Conservation (phyloP, 2,888 invertebrate species). For the Glomeris marginata region DNA sequence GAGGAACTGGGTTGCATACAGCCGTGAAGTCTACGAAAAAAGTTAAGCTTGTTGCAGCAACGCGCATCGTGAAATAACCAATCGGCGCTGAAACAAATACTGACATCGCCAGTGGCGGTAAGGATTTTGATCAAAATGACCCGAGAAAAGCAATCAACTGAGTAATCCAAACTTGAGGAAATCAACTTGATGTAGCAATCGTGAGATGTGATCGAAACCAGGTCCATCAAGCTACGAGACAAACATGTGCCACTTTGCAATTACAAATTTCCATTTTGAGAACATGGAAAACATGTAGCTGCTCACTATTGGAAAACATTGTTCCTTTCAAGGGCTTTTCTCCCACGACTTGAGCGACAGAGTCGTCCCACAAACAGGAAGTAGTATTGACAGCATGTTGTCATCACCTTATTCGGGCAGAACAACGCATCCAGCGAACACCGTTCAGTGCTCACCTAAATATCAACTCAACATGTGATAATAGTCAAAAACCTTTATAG, state of each 20-base stretch:
- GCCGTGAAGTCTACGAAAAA: conserved; percentile 34
- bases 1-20: conserved; percentile 85
- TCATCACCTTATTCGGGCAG: conserved; percentile 72
- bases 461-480: neutral
- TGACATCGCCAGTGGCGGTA: conserved; percentile 35
- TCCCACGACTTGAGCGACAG: conserved; percentile 29
- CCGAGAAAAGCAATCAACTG: conserved; percentile 42
- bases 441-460: conserved; percentile 12
- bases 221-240: conserved; percentile 49
- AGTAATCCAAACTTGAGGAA: conserved; percentile 79
- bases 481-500: neutral
- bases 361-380: conserved; percentile 84
- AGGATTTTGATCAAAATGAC: conserved; percentile 39
- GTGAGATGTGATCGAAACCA: conserved; percentile 67
- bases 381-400: conserved; percentile 84
- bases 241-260: neutral
- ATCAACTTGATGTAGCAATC: conserved; percentile 88
- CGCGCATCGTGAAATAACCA: conserved; percentile 7
- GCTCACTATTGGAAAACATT: conserved; percentile 58
- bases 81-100: conserved; percentile 7
- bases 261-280: neutral
- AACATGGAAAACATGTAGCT: neutral
- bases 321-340: conserved; percentile 49
- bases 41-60: conserved; percentile 18
- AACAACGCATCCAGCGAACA: conserved; percentile 74